Evolutionary conservation across 2,888 invertebrate genomes (phyloP), one percentile per base, ranked within the genome.

Genomic region (Drosophila subquinaria): DNA sequence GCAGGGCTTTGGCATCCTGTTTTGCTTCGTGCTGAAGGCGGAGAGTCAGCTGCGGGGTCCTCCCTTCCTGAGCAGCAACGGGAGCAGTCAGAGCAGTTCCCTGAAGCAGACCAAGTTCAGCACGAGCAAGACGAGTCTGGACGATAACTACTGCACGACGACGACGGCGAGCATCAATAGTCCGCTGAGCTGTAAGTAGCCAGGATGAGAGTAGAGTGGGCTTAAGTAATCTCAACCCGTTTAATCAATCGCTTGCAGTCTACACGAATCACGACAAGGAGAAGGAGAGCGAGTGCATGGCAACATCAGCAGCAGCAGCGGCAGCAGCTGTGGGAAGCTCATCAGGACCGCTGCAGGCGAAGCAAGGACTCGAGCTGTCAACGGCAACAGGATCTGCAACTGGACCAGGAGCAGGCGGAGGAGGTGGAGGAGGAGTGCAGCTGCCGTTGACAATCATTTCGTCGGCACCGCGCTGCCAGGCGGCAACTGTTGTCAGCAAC

Each of bases 181-280:
- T 83, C 92, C 93, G 61, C 73, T 93, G 70, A 93, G 88, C 82
- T 93, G 93, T 93, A 88, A 91, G 93, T 91, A 75, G 33, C 23
- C 20, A 17, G 15, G 4, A 61, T 8, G 13, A 47, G 10, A 15
- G 53, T 9, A 0, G 35, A 30, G 8, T 6, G n/a, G 27, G 15
- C 27, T 27, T 11, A 33, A 9, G n/a, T 33, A n/a, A 40, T 2
- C 11, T 42, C 11, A 30, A 48, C 8, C 6, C n/a, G 20, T 35
- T 27, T 42, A 48, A 57, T 48, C 11, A 23, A 38, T 51, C 36
- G 35, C 13, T 75, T 73, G 57, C 80, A 93, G 93, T 92, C 90
- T 93, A 93, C 75, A 90, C 92, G 20, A 92, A 88, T 66, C 93
- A 93, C 61, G 92, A 92, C 72, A 91, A 92, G 69, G 93, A 93